Base-by-base conservation (phyloP, 2,888 invertebrate genomes). In the Osmoderma eremita region DNA sequence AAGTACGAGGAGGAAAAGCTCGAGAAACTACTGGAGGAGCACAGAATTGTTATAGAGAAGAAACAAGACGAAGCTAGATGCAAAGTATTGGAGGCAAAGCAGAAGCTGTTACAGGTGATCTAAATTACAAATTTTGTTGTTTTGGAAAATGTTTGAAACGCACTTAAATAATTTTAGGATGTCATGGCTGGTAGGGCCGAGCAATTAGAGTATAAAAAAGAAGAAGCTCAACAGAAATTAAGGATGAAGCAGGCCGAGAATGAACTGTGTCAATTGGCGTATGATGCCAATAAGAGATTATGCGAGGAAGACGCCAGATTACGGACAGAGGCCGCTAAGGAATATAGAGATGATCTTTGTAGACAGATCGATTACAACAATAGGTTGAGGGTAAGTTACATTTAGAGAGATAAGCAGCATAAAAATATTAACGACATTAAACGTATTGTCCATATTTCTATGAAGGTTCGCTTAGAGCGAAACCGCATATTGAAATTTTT, bases 351-450 rank as follows among this genome's bases (percentile, higher is more conserved):
- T 4, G 82, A 83, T 68, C 71, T 83, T 22, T 72, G 75, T 48
- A 75, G 80, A 65, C 83, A 83, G 72, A 82, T 82, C 42, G 79
- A 81, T 64, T 80, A 81, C 69, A 80, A 79, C 53, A 77, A 78
- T 63, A 13, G 75, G 38, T 65, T 80, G 22, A 78, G 77, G 76
- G 83, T 82, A 75, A 74, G 74, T 56, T 38, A 12, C 12, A n/a
- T n/a, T n/a, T n/a, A n/a, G n/a, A n/a, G n/a, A n/a, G n/a, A n/a
- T n/a, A n/a, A n/a, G n/a, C n/a, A n/a, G n/a, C n/a, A n/a, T n/a
- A n/a, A n/a, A n/a, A n/a, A n/a, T n/a, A n/a, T n/a, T n/a, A n/a
- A n/a, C n/a, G n/a, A n/a, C n/a, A n/a, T n/a, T n/a, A n/a, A n/a
- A n/a, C n/a, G n/a, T n/a, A n/a, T n/a, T n/a, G n/a, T n/a, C n/a